Percentiles rank a stretch among this genome's conserved stretches.
phyloP scores from a whole-genome alignment of 2,113 vertebrate genomes.

The Circaetus cinerascens region DNA sequence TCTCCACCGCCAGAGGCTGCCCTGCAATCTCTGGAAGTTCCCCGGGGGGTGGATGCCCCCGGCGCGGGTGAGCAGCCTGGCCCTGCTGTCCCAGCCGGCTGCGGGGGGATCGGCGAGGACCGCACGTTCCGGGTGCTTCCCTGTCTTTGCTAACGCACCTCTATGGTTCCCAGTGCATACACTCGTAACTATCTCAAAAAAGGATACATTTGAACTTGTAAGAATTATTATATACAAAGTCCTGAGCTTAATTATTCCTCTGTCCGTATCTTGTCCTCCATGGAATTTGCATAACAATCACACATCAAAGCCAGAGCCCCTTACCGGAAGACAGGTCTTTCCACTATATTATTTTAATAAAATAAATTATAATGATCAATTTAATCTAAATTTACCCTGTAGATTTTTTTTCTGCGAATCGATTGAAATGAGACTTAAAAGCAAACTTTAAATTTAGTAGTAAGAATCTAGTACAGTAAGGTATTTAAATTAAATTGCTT shows the following conservation, averaged over 20 bases:
- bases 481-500: not conserved
- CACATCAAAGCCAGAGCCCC: constrained; percentile 24
- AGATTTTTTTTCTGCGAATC: not conserved
- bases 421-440: not conserved
- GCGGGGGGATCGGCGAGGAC: not conserved
- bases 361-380: constrained; percentile 38
- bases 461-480: not conserved
- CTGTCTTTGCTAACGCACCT: not conserved
- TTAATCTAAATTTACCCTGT: constrained; percentile 28
- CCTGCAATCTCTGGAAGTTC: fast-evolving
- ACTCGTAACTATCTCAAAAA: not conserved
- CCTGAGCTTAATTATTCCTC: constrained; percentile 29
- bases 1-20: not conserved
- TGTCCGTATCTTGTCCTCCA: not conserved
- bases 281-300: constrained; percentile 37
- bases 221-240: constrained; percentile 8
- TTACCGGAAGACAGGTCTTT: constrained; percentile 6
- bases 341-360: not conserved
- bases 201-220: not conserved
- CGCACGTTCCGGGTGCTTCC: fast-evolving
- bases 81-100: not conserved
- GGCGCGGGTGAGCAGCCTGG: not conserved
- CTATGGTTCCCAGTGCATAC: not conserved
- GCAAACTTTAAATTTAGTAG: not conserved
- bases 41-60: not conserved